A percentile compares a stretch with the other conserved stretches of the same genome.
These are phyloP conservation scores for Colaptes auratus DNA, from an alignment of 2,113 vertebrate species.

Conservation along the genomic window DNA sequence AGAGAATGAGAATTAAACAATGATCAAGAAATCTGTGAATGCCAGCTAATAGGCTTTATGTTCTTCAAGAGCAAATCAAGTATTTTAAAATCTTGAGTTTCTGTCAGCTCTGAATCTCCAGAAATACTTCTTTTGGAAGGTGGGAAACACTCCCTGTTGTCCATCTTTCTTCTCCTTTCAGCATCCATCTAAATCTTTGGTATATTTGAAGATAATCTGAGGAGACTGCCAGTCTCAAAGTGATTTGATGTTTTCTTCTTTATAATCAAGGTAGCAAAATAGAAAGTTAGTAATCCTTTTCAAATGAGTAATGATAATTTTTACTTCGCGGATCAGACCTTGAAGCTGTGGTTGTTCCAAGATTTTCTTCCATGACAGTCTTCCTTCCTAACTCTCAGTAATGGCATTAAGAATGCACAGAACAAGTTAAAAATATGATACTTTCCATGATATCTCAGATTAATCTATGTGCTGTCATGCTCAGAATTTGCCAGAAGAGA, in stretches of 20 bases:
- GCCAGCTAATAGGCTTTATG: rapidly evolving
- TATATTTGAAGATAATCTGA: neutral
- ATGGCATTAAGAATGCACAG: neutral
- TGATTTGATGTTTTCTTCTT: conserved; percentile 3
- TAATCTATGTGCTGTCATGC: conserved; percentile 20
- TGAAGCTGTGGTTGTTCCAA: neutral
- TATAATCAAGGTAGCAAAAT: neutral
- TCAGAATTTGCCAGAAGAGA: conserved; percentile 39
- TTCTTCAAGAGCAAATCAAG: neutral
- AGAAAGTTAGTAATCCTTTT: neutral
- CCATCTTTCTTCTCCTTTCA: neutral
- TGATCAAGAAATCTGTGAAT: neutral
- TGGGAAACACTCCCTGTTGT: neutral
- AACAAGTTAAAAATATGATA: neutral
- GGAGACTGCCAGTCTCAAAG: neutral
- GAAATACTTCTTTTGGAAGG: neutral
- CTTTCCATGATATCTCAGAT: neutral
- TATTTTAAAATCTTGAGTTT: conserved; percentile 19
- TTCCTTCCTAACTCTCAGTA: neutral
- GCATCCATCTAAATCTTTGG: neutral
- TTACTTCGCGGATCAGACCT: neutral
- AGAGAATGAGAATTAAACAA: neutral
- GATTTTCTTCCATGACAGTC: neutral
- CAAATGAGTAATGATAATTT: neutral
- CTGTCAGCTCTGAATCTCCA: conserved; percentile 32